Evolutionary conservation across 2,797 vertebrate genomes (phyloP).

Genomic region (Eulemur albifrons): DNA sequence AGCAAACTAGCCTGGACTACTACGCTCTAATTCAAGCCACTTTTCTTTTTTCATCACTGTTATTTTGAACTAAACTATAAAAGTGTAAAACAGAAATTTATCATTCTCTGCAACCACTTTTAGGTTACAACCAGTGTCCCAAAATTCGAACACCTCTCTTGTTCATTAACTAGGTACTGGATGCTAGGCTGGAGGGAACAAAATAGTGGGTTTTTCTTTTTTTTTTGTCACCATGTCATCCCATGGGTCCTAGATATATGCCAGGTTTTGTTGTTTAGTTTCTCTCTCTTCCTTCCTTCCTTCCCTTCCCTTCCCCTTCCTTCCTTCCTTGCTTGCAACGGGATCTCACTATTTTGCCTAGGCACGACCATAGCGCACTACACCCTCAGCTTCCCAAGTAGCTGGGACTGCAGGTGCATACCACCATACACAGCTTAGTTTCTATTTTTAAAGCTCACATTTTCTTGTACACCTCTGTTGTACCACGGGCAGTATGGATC

Average conservation of each 20-base stretch:
- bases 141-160: not conserved
- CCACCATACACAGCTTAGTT: not conserved
- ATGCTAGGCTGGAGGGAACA: not conserved
- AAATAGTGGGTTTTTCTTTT: not conserved
- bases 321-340: not conserved
- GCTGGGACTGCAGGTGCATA: not conserved
- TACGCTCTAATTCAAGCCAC: not conserved
- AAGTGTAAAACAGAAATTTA: conserved; percentile 18
- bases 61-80: not conserved
- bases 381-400: not conserved
- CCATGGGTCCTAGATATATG: not conserved
- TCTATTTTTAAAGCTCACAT: not conserved
- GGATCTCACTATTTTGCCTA: not conserved
- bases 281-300: not conserved
- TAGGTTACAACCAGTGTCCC: not conserved
- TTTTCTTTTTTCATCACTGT: not conserved
- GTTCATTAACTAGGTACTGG: not conserved
- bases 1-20: not conserved
- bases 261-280: not conserved
- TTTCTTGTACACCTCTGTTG: not conserved
- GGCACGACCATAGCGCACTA: not conserved
- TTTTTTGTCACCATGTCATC: not conserved
- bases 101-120: not conserved
- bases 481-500: not conserved
- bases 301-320: not conserved